Evolutionary conservation across 2,888 invertebrate species (phyloP), one percentile per base, ranked within the genome.

Genomic region (Ophonus ardosiacus): DNA sequence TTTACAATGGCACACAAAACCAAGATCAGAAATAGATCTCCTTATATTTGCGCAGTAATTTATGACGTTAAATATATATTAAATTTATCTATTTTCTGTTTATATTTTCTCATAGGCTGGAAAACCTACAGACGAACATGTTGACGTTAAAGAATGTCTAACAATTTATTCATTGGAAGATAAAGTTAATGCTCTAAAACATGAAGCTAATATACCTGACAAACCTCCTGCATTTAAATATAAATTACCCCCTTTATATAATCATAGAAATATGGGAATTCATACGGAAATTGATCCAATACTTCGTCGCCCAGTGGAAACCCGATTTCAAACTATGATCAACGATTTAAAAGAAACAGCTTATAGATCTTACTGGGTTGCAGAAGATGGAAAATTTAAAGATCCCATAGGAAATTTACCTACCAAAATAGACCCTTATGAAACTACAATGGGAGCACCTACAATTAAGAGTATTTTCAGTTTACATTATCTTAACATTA

Each of bases 361-460:
- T n/a, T 92, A 91, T 87, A 89, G 89, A 43, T 91, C 92, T 13
- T 92, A 92, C 85, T 92, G 92, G 92, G 90, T 91, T 76, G 89
- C 90, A 86, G 89, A 91, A 86, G 86, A 92, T 15, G 93, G 93
- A 38, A 91, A 89, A 88, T 87, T 88, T 10, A 89, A 90, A 74
- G 92, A 93, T 89, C 90, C 90, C 18, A 87, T 89, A 80, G 90
- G 92, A 3, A 90, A 91, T 68, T 88, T 93, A 51, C 93, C 93
- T 3, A 90, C 91, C 71, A 63, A 86, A 31, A 90, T 92, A 88
- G 90, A 92, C 85, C 90, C 90, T 0, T 80, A 90, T 51, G 88
- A 89, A 78, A 90, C 89, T 13, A 90, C 90, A 7, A 93, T 92
- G 88, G 93, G 93, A 78, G 90, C 88, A 86, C 88, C 86, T 0